phyloP scores from a whole-genome alignment of 2,113 vertebrate genomes.

The Gracilinanus agilis region DNA sequence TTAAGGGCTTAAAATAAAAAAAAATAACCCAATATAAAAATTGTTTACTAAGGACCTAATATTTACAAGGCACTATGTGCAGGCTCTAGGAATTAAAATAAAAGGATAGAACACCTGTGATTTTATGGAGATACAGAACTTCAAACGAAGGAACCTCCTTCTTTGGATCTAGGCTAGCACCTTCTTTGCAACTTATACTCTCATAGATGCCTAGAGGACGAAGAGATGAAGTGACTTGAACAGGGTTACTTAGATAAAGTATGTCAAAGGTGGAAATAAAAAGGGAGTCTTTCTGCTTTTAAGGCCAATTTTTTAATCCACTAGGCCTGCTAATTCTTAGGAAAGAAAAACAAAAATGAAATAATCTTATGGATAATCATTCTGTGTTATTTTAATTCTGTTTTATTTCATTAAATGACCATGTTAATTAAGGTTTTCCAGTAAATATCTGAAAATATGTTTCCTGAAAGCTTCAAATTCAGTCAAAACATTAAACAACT shows the following conservation, averaged over 20 bases:
- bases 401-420: conserved; percentile 7
- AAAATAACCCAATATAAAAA: background rate
- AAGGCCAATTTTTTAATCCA: background rate
- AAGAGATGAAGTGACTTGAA: background rate
- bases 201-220: background rate
- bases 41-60: background rate
- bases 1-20: too few species aligned
- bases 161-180: background rate
- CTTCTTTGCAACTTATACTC: background rate
- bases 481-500: background rate
- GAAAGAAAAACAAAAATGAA: background rate
- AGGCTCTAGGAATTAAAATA: background rate
- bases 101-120: background rate
- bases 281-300: background rate
- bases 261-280: background rate
- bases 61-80: background rate
- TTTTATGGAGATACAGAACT: background rate
- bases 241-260: background rate
- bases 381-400: background rate
- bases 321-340: background rate
- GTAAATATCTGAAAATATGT: conserved; percentile 17
- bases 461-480: background rate
- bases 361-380: background rate
- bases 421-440: background rate
- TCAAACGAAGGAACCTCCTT: background rate